A percentile compares a stretch with the other conserved stretches of the same genome.
These are phyloP conservation scores for Meles meles DNA, from an alignment of 2,113 vertebrate genomes.

Conservation along the genomic window DNA sequence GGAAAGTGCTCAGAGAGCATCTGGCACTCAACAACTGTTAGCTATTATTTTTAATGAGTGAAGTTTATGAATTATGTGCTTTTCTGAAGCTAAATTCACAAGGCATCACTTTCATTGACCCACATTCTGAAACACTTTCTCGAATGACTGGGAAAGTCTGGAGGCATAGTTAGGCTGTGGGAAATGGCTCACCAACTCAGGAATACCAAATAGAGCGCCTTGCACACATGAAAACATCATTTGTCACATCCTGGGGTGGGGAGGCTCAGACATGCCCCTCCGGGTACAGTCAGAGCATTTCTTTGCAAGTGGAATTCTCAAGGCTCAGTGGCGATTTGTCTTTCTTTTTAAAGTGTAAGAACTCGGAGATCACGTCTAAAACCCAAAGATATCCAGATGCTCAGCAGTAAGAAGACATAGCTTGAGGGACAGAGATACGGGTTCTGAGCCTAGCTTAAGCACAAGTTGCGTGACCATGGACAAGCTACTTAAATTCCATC, in stretches of 20 bases:
- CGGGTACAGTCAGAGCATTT: neutral
- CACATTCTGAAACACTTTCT: neutral
- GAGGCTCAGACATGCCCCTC: neutral
- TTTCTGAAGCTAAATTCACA: constrained; percentile 25
- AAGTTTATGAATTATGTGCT: neutral
- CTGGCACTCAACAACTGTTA: neutral
- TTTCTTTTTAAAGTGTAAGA: neutral
- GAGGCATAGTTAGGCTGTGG: neutral
- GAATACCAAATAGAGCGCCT: neutral
- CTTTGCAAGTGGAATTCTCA: neutral
- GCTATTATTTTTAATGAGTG: neutral
- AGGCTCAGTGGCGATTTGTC: neutral
- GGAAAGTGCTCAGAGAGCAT: neutral
- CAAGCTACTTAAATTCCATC: neutral
- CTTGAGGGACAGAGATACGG: neutral
- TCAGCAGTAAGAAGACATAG: neutral
- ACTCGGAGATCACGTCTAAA: neutral
- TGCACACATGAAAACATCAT: neutral
- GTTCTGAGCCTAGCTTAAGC: neutral
- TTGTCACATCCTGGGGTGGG: neutral
- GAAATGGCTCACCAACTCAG: neutral
- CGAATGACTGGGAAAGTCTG: neutral
- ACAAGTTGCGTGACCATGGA: neutral
- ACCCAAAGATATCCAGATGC: neutral
- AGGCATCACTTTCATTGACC: neutral